Conservation (phyloP, 2,888 invertebrate species). For the Monopis laevigella region DNA sequence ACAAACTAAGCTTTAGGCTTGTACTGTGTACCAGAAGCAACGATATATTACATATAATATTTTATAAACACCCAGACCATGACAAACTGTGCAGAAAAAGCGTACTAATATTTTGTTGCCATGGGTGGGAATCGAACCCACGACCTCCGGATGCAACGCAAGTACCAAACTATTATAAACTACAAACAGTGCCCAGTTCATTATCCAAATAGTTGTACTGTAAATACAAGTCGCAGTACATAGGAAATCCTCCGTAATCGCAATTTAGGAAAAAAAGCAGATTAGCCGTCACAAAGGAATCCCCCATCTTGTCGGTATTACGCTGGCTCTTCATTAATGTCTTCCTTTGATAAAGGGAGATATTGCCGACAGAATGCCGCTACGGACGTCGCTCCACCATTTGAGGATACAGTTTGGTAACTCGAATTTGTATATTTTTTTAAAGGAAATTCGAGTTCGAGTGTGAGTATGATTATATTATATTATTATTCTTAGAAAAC, state of each 20-base stretch:
- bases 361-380: slow-evolving; percentile 11
- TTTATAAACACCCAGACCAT: no score
- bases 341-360: slow-evolving; percentile 12
- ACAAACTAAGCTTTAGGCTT: no score
- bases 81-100: no score
- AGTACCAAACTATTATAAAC: slow-evolving; percentile 11
- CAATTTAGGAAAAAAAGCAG: slow-evolving; percentile 10
- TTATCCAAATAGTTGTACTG: neutral
- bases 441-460: no score
- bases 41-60: no score
- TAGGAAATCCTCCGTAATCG: slow-evolving; percentile 6
- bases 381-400: slow-evolving; percentile 8
- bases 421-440: neutral
- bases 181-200: slow-evolving; percentile 1
- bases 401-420: neutral
- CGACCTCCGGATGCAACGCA: no score
- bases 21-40: no score
- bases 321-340: slow-evolving; percentile 12
- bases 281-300: slow-evolving; percentile 11
- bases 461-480: no score
- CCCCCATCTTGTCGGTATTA: slow-evolving; percentile 11
- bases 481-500: no score
- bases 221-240: slow-evolving; percentile 2
- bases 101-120: no score
- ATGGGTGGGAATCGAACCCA: no score